Evolutionary conservation across 2,797 vertebrate species (phyloP), one percentile per base, ranked within the genome.

Genomic region (Tamandua tetradactyla): DNA sequence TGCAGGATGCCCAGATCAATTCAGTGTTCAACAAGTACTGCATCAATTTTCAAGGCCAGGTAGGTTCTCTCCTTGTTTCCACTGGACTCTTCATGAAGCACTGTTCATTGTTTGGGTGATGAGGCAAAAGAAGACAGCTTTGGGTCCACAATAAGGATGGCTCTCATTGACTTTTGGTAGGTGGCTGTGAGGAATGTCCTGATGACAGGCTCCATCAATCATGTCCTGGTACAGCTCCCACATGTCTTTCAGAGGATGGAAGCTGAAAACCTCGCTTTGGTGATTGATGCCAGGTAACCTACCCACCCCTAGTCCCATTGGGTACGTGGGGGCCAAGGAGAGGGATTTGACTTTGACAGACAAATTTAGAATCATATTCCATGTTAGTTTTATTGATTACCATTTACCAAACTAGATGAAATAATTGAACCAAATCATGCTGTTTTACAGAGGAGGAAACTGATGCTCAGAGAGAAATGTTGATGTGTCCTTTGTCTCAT

Each of bases 1-100:
- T 99, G 86, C 99, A 99, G 95, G 98, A 99, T 61, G 99, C 99
- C 0, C 99, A 99, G 97, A 99, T 99, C 97, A 99, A 99, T 98
- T 99, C 98, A 57, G 97, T 99, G 97, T 98, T 99, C 96, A 99
- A 98, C 97, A 99, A 99, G 92, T 98, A 99, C 97, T 99, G 99
- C 57, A 95, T 98, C 97, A 99, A 99, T 98, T 99, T 99, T 35
- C 74, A 86, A 4, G 99, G 99, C 92, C 99, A 99, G 99, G 99
- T 99, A 79, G 94, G 98, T 79, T 86, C 92, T 15, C 8, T 9
- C 37, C 66, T 30, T 3, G 1, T 62, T 59, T 69, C 47, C 40
- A 72, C 30, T 37, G 64, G 23, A 5, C 72, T 42, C 11, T 37
- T 74, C 15, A 0, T n/a, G 30, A 42, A 62, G 27, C 5, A 13